Evolutionary conservation across 1,140 invertebrate genomes (phyloP).

Genomic region (Archivesica marissinica): DNA sequence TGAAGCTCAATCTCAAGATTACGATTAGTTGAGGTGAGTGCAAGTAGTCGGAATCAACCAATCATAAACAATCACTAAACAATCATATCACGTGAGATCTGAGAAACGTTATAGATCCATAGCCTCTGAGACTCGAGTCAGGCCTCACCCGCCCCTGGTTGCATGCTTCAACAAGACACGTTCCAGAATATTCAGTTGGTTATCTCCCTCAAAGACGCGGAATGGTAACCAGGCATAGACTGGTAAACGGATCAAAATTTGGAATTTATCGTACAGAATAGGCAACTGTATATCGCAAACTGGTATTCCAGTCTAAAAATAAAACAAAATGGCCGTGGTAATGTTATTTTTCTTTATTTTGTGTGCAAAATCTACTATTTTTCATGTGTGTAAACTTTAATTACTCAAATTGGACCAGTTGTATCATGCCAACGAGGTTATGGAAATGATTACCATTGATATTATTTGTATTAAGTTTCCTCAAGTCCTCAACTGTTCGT

Average conservation of each 20-base stretch:
- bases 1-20: too few species aligned
- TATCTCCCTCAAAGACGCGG: slow-evolving; percentile 22
- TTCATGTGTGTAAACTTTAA: not conserved
- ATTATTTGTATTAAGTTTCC: not conserved
- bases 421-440: not conserved
- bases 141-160: too few species aligned
- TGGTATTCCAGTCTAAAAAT: not conserved
- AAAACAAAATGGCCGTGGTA: slow-evolving; percentile 30
- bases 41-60: too few species aligned
- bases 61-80: too few species aligned
- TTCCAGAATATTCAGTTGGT: slow-evolving; percentile 30
- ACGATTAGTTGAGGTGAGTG: too few species aligned
- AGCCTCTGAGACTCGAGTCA: too few species aligned
- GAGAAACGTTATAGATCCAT: too few species aligned
- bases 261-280: not conserved
- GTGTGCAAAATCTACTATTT: not conserved
- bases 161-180: not conserved
- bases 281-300: not conserved
- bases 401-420: not conserved
- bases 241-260: not conserved
- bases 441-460: not conserved
- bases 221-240: slow-evolving; percentile 20
- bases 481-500: too few species aligned
- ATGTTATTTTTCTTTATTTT: not conserved
- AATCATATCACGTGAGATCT: too few species aligned